Evolutionary conservation across 2,113 vertebrate genomes (phyloP).

Genomic region (Zosterops lateralis): DNA sequence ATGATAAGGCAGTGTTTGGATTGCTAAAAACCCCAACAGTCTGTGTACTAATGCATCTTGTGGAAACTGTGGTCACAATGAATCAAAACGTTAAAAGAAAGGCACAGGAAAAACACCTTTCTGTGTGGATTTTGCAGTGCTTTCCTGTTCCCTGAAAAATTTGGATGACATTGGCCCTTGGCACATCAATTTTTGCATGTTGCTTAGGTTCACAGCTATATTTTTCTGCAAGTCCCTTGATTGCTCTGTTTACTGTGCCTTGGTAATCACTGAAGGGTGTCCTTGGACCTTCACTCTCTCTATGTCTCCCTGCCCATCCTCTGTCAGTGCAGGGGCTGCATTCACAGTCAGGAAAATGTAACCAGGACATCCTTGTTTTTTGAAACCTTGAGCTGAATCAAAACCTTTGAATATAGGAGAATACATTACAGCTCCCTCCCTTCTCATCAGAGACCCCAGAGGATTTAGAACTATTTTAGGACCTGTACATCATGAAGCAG

Average conservation of each 20-base stretch:
- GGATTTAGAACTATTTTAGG: not conserved
- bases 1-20: not conserved
- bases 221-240: not conserved
- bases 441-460: not conserved
- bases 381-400: not conserved
- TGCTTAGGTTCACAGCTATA: not conserved
- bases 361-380: not conserved
- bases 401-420: not conserved
- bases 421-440: not conserved
- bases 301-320: not conserved
- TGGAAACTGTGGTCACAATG: not conserved
- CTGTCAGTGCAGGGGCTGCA: not conserved
- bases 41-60: not conserved
- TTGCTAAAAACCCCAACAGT: fast-evolving
- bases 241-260: not conserved
- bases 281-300: not conserved
- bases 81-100: not conserved
- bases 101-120: not conserved
- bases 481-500: not conserved
- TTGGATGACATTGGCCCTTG: not conserved
- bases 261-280: not conserved
- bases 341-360: not conserved
- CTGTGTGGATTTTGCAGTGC: not conserved
- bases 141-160: not conserved
- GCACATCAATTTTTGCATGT: not conserved